Base-by-base conservation (phyloP, 2,113 vertebrate species). In the Alligator mississippiensis region DNA sequence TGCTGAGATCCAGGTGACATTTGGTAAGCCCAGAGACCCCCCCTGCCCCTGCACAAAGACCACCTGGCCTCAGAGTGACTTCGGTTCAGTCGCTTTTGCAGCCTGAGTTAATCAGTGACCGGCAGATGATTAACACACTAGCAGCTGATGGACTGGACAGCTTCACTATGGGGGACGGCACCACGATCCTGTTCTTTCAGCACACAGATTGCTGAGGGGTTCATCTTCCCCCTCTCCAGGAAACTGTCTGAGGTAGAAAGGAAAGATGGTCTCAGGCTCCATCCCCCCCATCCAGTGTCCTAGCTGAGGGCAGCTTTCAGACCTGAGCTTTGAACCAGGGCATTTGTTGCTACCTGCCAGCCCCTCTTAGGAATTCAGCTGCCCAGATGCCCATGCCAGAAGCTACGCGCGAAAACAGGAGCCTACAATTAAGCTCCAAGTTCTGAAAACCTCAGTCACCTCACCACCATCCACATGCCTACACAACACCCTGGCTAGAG, bases 91-190 rank as follows among this genome's bases (percentile, higher is more conserved):
- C 93, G 88, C 89, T 97, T 92, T 88, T 28, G 74, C 57, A 83
- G 75, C 84, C 92, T 30, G 93, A 95, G 96, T 97, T 97, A 97
- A 97, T 97, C 94, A 96, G 95, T 97, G 94, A 97, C 91, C 47
- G 62, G n/a, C 21, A 16, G 59, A 82, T 88, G 90, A 93, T 97
- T 96, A 97, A 96, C 96, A 94, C 95, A 58, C 95, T 96, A 97
- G 95, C 17, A 84, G 89, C 87, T 84, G 82, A 86, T 87, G 95
- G 95, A 97, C 97, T 96, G 96, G 96, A 97, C 95, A 96, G 80
- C 92, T 92, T 91, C 92, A 90, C 68, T 77, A 30, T 30, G 57
- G 55, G 3, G 22, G 55, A n/a, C n/a, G 19, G 47, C 74, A 12
- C 58, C 77, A 22, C 11, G 22, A 34, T 30, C 22, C 27, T 24